Conservation (phyloP, 37 sponge, comb jelly and placozoan genomes). For the Oopsacas minuta region DNA sequence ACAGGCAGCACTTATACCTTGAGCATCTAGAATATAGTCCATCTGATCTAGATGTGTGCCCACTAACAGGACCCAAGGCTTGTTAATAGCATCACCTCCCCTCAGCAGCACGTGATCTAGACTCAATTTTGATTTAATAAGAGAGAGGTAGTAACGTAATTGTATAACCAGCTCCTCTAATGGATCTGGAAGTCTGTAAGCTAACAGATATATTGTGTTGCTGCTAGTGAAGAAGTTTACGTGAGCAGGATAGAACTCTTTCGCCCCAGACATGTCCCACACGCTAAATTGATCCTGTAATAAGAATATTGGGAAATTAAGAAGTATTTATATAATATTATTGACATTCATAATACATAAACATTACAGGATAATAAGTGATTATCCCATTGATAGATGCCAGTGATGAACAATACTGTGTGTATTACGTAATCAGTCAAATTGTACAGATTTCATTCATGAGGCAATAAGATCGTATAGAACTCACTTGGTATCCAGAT, state of each 20-base stretch:
- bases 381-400: not conserved
- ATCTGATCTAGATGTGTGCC: slow-evolving; percentile 48
- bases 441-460: too few species aligned
- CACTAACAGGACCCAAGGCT: slow-evolving; percentile 49
- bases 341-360: too few species aligned
- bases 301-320: too few species aligned
- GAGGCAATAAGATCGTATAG: not conserved
- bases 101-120: slow-evolving; percentile 16
- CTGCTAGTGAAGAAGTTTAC: slow-evolving; percentile 41
- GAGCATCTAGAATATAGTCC: slow-evolving; percentile 18
- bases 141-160: slow-evolving; percentile 56
- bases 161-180: slow-evolving; percentile 39
- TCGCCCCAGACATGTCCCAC: slow-evolving; percentile 73
- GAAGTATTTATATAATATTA: too few species aligned
- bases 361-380: not conserved
- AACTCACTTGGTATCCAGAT: not conserved
- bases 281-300: slow-evolving; percentile 46
- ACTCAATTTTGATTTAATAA: slow-evolving; percentile 50
- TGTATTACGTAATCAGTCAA: too few species aligned
- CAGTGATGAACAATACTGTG: not conserved
- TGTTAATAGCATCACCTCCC: slow-evolving; percentile 18
- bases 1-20: not conserved
- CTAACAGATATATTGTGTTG: slow-evolving; percentile 47
- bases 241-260: slow-evolving; percentile 50
- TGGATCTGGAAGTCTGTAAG: slow-evolving; percentile 48